These are phyloP conservation scores for Drosophila sordidula DNA, from an alignment of 2,888 invertebrate genomes.

Conservation along the genomic window DNA sequence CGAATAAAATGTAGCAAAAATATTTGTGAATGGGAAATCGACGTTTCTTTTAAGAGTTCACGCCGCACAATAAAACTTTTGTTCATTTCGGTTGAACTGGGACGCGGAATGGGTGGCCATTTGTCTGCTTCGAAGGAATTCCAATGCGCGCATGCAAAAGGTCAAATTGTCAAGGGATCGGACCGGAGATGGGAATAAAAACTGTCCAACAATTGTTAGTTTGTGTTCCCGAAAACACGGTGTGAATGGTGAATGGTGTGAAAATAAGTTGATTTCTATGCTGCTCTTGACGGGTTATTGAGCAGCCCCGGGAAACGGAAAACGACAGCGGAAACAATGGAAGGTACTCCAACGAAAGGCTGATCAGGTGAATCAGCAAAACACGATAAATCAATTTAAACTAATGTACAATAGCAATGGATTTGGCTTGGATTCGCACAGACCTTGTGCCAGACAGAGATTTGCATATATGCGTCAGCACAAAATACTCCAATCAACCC, in stretches of 20 bases:
- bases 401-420: slow-evolving; percentile 14
- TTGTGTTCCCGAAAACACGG: slow-evolving; percentile 16
- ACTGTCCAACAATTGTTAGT: slow-evolving; percentile 33
- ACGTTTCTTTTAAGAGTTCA: slow-evolving; percentile 50
- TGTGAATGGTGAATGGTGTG: slow-evolving; percentile 34
- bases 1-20: slow-evolving; percentile 44
- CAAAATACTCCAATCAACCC: slow-evolving; percentile 35
- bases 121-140: slow-evolving; percentile 27
- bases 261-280: slow-evolving; percentile 39
- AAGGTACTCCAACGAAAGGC: slow-evolving; percentile 8
- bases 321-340: slow-evolving; percentile 5
- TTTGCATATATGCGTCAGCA: slow-evolving; percentile 64
- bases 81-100: slow-evolving; percentile 46
- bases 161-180: slow-evolving; percentile 38
- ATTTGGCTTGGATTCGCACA: slow-evolving; percentile 8
- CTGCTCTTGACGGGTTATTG: slow-evolving; percentile 43
- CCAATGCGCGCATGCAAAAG: slow-evolving; percentile 49
- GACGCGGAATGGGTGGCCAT: slow-evolving; percentile 33
- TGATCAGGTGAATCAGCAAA: slow-evolving; percentile 51
- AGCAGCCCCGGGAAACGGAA: slow-evolving; percentile 20
- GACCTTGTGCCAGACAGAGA: slow-evolving; percentile 16
- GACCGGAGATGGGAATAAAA: neutral
- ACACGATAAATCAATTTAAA: slow-evolving; percentile 60
- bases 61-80: slow-evolving; percentile 55
- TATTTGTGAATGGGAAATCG: slow-evolving; percentile 54